phyloP scores from a whole-genome alignment of 35 echinoderm and acorn worm species.

The Hemicentrotus pulcherrimus region DNA sequence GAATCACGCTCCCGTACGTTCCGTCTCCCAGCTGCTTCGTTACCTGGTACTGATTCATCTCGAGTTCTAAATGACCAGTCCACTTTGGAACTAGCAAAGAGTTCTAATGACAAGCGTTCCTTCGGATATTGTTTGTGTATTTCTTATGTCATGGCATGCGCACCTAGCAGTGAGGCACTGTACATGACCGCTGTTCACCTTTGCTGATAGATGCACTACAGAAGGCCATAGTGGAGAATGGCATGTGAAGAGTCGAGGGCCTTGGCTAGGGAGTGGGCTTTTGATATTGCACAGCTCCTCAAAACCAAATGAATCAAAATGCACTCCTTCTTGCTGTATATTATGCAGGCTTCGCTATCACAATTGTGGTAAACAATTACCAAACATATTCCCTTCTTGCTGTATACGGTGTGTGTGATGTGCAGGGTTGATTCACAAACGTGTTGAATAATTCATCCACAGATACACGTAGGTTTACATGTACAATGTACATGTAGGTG shows the following conservation, averaged over 20 bases:
- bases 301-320: background rate
- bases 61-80: background rate
- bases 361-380: too few relatives aligned
- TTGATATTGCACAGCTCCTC: background rate
- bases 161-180: background rate
- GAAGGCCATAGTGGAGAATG: background rate
- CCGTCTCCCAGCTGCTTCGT: conserved; percentile 94
- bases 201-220: background rate
- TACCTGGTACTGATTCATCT: conserved; percentile 91
- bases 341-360: too few relatives aligned
- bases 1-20: conserved; percentile 93
- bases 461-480: too few relatives aligned
- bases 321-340: too few relatives aligned
- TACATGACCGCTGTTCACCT: background rate
- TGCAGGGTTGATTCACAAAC: too few relatives aligned
- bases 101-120: background rate
- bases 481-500: too few relatives aligned
- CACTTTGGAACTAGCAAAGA: background rate
- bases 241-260: background rate
- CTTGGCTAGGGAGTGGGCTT: background rate
- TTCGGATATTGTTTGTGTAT: background rate
- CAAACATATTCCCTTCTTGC: too few relatives aligned
- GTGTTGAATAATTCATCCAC: too few relatives aligned
- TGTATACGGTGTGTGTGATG: too few relatives aligned
- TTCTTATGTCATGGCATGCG: background rate